phyloP scores from a whole-genome alignment of 2,888 invertebrate species.

The Proisotoma minuta region DNA sequence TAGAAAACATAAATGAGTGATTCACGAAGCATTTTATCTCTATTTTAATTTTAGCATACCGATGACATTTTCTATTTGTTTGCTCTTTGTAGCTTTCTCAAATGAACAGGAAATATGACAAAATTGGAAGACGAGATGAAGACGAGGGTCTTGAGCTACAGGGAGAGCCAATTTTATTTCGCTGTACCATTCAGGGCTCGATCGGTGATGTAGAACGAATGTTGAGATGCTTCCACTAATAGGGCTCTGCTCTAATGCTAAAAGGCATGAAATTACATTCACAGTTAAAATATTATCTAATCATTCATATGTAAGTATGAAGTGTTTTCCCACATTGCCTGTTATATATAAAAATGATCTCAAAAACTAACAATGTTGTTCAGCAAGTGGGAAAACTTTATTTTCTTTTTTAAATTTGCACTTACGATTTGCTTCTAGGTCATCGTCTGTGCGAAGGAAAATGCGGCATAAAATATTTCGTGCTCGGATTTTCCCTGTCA shows the following conservation, averaged over 20 bases:
- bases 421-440: conserved; percentile 57
- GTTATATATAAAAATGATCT: not conserved
- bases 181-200: conserved; percentile 84
- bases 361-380: not conserved
- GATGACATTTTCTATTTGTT: conserved; percentile 66
- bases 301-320: not conserved
- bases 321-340: not conserved
- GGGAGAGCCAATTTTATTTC: conserved; percentile 90
- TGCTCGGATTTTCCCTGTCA: conserved; percentile 59
- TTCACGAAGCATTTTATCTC: too few relatives aligned
- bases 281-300: not conserved
- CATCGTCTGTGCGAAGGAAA: conserved; percentile 79
- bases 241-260: conserved; percentile 43
- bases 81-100: conserved; percentile 55
- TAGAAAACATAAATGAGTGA: too few relatives aligned
- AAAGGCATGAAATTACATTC: not conserved
- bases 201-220: conserved; percentile 71
- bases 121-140: conserved; percentile 92
- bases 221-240: conserved; percentile 43
- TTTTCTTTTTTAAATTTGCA: too few relatives aligned
- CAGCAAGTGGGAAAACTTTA: not conserved
- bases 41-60: too few relatives aligned
- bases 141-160: conserved; percentile 72
- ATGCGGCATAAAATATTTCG: conserved; percentile 89
- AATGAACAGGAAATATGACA: conserved; percentile 84